Conservation (phyloP, 23 tunicate genomes). For the Botrylloides violaceus region DNA sequence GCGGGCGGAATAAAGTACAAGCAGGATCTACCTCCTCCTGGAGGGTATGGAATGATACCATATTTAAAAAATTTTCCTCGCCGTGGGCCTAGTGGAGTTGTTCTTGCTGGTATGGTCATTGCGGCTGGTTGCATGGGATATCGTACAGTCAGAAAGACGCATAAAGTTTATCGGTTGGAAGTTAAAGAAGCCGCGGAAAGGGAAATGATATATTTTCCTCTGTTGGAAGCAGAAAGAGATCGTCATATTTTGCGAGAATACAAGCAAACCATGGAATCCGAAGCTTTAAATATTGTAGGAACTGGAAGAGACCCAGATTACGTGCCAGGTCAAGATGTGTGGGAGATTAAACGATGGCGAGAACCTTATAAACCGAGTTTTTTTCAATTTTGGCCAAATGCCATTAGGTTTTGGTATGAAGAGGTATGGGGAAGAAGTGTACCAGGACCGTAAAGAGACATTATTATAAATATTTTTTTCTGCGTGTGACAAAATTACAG, state of each 20-base stretch:
- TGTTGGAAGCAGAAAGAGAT: conserved; percentile 82
- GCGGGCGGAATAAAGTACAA: conserved; percentile 55
- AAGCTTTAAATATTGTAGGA: conserved; percentile 90
- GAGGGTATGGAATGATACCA: conserved; percentile 75
- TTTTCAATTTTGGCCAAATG: background rate
- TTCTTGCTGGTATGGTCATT: conserved; percentile 25
- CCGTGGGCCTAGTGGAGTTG: conserved; percentile 53
- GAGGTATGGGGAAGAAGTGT: background rate
- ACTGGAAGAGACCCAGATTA: conserved; percentile 66
- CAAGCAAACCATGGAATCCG: conserved; percentile 75
- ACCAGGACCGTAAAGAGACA: conserved; percentile 8
- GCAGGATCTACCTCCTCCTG: conserved; percentile 92
- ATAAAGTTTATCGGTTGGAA: background rate
- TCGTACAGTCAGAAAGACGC: background rate
- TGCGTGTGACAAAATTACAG: no score
- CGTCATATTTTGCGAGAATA: conserved; percentile 30
- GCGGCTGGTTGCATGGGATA: conserved; percentile 20
- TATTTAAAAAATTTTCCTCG: conserved; percentile 67
- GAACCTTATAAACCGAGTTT: background rate
- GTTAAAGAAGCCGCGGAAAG: conserved; percentile 32
- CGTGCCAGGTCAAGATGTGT: conserved; percentile 22
- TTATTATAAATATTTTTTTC: background rate
- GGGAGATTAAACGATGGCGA: background rate
- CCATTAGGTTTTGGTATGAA: conserved; percentile 9
- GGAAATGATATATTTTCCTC: conserved; percentile 33